Base-by-base conservation (phyloP, 2,888 invertebrate genomes). In the Lobophora halterata region DNA sequence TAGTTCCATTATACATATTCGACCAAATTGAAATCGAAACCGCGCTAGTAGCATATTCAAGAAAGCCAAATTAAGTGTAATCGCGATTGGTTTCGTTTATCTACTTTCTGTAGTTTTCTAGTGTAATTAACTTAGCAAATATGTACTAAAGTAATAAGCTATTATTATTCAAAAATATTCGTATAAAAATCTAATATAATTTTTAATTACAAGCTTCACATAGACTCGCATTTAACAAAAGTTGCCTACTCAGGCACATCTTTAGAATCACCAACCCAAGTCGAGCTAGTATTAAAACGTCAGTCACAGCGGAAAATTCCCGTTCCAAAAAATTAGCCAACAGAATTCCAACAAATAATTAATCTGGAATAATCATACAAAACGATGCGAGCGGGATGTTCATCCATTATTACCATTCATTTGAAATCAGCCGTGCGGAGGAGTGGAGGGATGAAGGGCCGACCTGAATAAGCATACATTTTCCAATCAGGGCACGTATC, bases 311-410 rank as follows among this genome's bases (percentile, higher is more conserved):
- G 80, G 82, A 81, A 83, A 82, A 85, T 82, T 81, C 76, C 71
- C 77, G 67, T 85, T 87, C 83, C 85, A 72, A 85, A 81, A 86
- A 86, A 87, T 87, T 86, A 80, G 79, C 82, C 81, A 79, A 70
- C 78, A 63, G 76, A 87, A 82, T 82, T 82, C 85, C 79, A 75
- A 81, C 87, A 86, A 87, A 87, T 86, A 87, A 87, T 86, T 86
- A 87, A 86, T 87, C 85, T 80, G 81, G 85, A 86, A 86, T 87
- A 86, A 87, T 87, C 85, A 87, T 86, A 86, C 85, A 79, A 86
- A 86, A 87, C 85, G 86, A 82, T 78, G 79, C 77, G 80, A 79
- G 76, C 73, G 80, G 83, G 81, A 81, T 81, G 77, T 75, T 69
- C 72, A 70, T 77, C 72, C 82, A 85, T 86, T 86, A 87, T 87